Evolutionary conservation across 2,113 vertebrate genomes (phyloP).

Genomic region (Chionis minor): DNA sequence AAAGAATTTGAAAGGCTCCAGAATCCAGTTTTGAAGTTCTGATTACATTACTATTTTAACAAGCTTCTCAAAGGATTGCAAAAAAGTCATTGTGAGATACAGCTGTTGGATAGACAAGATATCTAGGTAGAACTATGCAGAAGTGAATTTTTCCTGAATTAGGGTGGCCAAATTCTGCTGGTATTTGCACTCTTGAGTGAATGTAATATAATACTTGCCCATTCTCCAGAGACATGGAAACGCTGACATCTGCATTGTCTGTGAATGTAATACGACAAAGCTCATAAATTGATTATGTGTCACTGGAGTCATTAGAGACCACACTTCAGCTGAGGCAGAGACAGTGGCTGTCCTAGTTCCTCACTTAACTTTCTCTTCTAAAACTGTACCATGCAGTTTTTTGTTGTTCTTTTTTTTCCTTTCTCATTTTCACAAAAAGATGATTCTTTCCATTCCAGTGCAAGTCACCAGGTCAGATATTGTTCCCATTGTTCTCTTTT

Average conservation of each 20-base stretch:
- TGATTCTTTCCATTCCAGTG: neutral
- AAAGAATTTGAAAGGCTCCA: neutral
- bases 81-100: neutral
- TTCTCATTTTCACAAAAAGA: neutral
- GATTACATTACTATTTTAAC: neutral
- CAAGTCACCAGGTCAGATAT: neutral
- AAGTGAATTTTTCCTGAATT: neutral
- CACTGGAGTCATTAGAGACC: neutral
- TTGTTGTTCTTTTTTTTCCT: neutral
- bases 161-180: neutral
- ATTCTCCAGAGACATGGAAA: neutral
- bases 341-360: neutral
- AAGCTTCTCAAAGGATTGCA: neutral
- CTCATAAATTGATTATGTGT: slow-evolving; percentile 12
- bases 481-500: neutral
- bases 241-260: neutral
- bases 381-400: neutral
- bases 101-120: neutral
- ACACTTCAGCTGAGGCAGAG: neutral
- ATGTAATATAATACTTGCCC: neutral
- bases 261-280: neutral
- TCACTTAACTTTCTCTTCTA: neutral
- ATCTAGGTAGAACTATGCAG: neutral
- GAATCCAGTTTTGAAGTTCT: neutral
- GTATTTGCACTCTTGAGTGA: neutral